Conservation (phyloP, 2,797 vertebrate species). For the Psittacula derbiana region DNA sequence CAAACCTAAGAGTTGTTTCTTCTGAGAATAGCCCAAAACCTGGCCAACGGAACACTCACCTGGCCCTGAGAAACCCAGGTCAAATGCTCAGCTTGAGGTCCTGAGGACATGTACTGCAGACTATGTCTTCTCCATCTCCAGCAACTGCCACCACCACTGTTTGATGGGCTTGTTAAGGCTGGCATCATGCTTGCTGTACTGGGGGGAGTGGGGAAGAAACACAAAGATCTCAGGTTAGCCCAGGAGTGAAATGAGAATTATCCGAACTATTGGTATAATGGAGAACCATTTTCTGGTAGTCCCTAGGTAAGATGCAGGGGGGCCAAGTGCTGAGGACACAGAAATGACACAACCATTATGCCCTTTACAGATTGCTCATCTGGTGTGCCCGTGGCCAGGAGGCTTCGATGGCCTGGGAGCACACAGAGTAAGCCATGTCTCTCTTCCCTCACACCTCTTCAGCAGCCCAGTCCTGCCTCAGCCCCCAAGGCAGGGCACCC, state of each 20-base stretch:
- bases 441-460: background rate
- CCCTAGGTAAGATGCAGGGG: background rate
- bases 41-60: background rate
- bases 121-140: background rate
- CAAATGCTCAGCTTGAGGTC: background rate
- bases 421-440: background rate
- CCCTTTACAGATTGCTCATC: background rate
- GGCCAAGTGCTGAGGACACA: background rate
- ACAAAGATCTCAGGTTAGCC: background rate
- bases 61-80: background rate
- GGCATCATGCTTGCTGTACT: background rate
- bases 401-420: background rate
- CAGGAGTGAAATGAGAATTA: background rate
- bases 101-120: background rate
- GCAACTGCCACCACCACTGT: background rate
- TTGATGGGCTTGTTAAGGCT: background rate
- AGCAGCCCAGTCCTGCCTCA: background rate
- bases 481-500: fast-evolving
- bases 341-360: background rate
- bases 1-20: background rate
- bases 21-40: background rate
- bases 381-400: background rate
- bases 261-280: background rate
- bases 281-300: background rate
- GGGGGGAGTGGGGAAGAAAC: background rate